Base-by-base conservation (phyloP, 2,888 invertebrate species). In the Drosophila maculinotata region DNA sequence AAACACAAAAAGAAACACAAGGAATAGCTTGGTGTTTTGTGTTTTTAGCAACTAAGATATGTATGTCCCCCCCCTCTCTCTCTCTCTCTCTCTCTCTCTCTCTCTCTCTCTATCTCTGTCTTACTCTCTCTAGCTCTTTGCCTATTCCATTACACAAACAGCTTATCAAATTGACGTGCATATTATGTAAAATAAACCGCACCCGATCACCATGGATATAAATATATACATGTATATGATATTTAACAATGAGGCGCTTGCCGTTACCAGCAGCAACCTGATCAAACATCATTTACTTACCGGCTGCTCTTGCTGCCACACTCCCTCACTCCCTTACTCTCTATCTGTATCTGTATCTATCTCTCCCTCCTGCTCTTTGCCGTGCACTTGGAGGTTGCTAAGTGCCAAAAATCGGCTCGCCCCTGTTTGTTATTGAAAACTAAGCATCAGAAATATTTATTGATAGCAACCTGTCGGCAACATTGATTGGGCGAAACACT, bases 371-470 rank as follows among this genome's bases (percentile, higher is more conserved):
- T 14, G 17, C 10, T 31, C 36, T 54, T 10, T 33, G 30, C 10
- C 30, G 26, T 35, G 47, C 30, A 20, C 15, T 30, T 17, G 39
- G 8, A 52, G 66, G 81, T 81, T 81, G 87, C 87, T 64, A 77
- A 35, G 87, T 64, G 57, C 23, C 58, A 36, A 47, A 42, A 28
- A 36, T 26, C 30, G 28, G 23, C 17, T 51, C 41, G 17, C 63
- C 63, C 9, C 62, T 76, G 87, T 86, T 81, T 81, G 84, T 83
- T 81, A 86, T 81, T 83, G 87, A 81, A 80, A 80, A 82, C 82
- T 76, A 82, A 82, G 69, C 82, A 76, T 82, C 58, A 79, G 56
- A 63, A 30, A 45, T 69, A 72, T 80, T 85, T 86, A 86, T 80
- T 86, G 86, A 76, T 82, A 79, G 86, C 82, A 79, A 85, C 82